Conservation (phyloP, 2,113 vertebrate genomes). For the Hiodon tergisus region DNA sequence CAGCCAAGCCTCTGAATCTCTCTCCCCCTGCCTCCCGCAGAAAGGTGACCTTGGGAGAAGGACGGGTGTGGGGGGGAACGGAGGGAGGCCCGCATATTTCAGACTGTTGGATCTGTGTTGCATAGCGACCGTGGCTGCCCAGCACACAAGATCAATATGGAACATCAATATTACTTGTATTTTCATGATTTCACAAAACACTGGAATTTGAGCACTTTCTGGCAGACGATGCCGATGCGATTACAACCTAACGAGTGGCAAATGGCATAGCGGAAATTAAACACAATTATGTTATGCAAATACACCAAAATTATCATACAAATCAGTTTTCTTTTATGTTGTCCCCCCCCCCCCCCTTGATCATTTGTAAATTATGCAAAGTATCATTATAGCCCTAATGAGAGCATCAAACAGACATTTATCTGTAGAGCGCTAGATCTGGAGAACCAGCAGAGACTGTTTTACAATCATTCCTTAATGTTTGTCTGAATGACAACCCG, state of each 20-base stretch:
- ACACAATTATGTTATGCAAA: conserved; percentile 22
- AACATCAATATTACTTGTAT: too few species aligned
- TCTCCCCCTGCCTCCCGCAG: not conserved
- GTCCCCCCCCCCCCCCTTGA: not conserved
- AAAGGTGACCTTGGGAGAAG: not conserved
- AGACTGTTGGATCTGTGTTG: too few species aligned
- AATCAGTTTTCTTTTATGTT: conserved; percentile 5
- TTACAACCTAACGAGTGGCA: not conserved
- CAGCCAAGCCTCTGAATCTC: not conserved
- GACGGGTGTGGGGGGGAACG: not conserved
- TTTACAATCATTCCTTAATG: not conserved
- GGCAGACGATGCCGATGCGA: not conserved
- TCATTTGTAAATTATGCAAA: conserved; percentile 7
- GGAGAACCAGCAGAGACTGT: not conserved
- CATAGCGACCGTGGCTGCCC: too few species aligned
- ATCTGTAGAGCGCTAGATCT: conserved; percentile 1
- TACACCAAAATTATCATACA: conserved; percentile 11
- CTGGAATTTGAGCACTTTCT: conserved; percentile 1
- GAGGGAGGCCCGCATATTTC: not conserved
- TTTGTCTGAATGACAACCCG: too few species aligned
- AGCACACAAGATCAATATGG: too few species aligned
- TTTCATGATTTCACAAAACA: not conserved
- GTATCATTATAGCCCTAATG: conserved; percentile 6
- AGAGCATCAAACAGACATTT: not conserved
- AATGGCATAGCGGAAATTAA: conserved; percentile 16